Evolutionary conservation across 2,113 vertebrate genomes (phyloP).

Genomic region (Emydura subglobosa): DNA sequence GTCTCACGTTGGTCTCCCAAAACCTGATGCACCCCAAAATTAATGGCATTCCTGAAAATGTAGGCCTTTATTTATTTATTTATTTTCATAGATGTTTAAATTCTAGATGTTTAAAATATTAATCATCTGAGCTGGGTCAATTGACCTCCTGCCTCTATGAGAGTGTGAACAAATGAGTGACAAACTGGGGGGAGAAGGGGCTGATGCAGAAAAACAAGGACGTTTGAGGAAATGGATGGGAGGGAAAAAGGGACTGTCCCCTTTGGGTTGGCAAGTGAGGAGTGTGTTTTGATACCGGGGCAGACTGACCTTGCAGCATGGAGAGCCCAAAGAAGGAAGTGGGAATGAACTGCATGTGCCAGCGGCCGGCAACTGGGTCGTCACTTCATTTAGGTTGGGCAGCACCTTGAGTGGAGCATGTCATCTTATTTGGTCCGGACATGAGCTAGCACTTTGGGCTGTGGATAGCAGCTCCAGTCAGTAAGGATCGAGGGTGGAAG

Average conservation of each 20-base stretch:
- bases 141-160: not conserved
- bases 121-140: not conserved
- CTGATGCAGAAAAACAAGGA: too few relatives aligned
- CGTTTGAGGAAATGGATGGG: not conserved
- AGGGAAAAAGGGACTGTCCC: too few relatives aligned
- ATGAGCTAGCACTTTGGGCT: not conserved
- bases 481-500: fast-evolving
- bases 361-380: not conserved
- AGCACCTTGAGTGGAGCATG: not conserved
- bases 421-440: not conserved
- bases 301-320: not conserved
- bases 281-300: not conserved
- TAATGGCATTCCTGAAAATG: not conserved
- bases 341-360: not conserved
- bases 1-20: not conserved
- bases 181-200: not conserved
- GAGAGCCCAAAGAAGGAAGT: not conserved
- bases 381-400: not conserved
- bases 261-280: not conserved
- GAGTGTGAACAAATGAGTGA: not conserved
- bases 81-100: not conserved
- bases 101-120: not conserved
- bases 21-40: not conserved
- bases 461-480: not conserved
- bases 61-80: not conserved